Base-by-base conservation (phyloP, 2,797 vertebrate genomes). In the Leucoraja ocellata region DNA sequence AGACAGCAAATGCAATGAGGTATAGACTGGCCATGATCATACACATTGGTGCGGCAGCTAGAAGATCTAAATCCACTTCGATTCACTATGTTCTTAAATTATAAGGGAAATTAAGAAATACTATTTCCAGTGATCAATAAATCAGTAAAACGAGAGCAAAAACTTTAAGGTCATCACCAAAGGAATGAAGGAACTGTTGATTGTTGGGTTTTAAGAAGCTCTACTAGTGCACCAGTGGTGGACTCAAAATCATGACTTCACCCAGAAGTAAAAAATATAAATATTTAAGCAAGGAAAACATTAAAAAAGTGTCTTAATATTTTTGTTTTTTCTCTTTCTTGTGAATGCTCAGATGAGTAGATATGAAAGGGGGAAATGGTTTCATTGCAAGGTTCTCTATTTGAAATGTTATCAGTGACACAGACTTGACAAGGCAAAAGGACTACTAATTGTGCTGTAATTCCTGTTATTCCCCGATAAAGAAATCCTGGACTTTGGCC, bases 401-500 rank as follows among this genome's bases (percentile, higher is more conserved):
- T 68, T 88, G 63, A 88, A 88, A 23, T 88, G 7, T 7, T 68
- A 88, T 68, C 63, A 68, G 2, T 65, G 63, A 63, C 58, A 61
- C 13, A 7, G 28, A 13, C 54, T 32, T 32, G 25, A 25, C 36
- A 54, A 46, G 80, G 5, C 80, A 54, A 65, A 28, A 32, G 83
- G 58, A 28, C 58, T 46, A 39, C 80, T 81, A 11, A 83, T 21
- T 86, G 11, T 39, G 36, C 76, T 80, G 78, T 23, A 80, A 80
- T 80, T 61, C 13, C 81, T 84, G 25, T 84, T 58, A 84, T 61
- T 63, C 25, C 16, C n/a, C 8, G 28, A n/a, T 63, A 63, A 86
- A 25, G n/a, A 86, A 39, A 73, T 73, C 88, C 68, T 91, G 88
- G 63, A 91, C 65, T n/a, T 39, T 32, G 65, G 68, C 88, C 88